Conservation (phyloP, 2,888 invertebrate species). For the Amphiduros pacificus region DNA sequence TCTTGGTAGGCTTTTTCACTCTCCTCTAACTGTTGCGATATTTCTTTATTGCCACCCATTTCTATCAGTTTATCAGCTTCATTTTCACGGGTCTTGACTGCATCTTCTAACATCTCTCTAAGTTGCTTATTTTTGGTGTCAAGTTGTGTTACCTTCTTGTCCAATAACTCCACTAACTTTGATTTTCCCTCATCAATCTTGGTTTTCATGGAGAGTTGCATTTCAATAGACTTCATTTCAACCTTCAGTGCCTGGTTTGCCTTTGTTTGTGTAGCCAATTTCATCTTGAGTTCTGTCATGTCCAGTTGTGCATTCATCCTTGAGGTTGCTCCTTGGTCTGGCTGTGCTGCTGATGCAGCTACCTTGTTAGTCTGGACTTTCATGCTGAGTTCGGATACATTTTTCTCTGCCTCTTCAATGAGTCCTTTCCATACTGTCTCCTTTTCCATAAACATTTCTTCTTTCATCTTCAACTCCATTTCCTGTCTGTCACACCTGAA, state of each 20-base stretch:
- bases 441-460: constrained; percentile 10
- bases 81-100: too few relatives aligned
- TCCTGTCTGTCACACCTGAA: constrained; percentile 3
- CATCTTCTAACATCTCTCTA: too few relatives aligned
- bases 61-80: too few relatives aligned
- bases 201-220: constrained; percentile 22
- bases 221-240: constrained; percentile 11
- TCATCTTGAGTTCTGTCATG: constrained; percentile 20
- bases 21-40: not conserved
- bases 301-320: constrained; percentile 10
- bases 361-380: too few relatives aligned
- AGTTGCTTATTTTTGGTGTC: constrained; percentile 16
- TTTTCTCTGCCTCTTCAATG: constrained; percentile 8
- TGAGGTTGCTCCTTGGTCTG: too few relatives aligned
- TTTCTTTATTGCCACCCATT: not conserved
- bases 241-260: constrained; percentile 13
- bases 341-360: too few relatives aligned
- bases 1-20: not conserved
- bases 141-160: constrained; percentile 18
- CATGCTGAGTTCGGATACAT: not conserved
- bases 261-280: constrained; percentile 23
- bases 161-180: constrained; percentile 25
- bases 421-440: not conserved
- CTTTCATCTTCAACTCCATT: constrained; percentile 6
- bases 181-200: constrained; percentile 23